phyloP scores from a whole-genome alignment of 37 sponge, comb jelly and placozoan species.

The Ianthella basta region DNA sequence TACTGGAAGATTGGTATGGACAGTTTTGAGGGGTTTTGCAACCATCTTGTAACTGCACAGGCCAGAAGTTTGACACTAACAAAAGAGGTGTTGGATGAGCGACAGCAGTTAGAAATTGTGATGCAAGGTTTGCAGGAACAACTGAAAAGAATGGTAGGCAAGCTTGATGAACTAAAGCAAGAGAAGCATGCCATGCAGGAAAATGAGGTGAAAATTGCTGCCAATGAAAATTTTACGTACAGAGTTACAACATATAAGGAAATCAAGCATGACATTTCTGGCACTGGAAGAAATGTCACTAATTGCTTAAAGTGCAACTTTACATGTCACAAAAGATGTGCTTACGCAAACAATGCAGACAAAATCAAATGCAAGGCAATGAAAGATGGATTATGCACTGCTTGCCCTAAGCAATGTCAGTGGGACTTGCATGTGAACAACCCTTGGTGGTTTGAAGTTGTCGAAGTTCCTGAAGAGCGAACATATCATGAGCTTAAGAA shows the following conservation, averaged over 20 bases:
- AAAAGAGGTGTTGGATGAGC: no score
- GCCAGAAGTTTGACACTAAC: no score
- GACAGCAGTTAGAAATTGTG: no score
- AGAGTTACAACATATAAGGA: neutral
- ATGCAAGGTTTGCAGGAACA: no score
- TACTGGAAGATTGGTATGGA: slow-evolving; percentile 30
- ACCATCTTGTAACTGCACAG: neutral
- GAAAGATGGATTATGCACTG: slow-evolving; percentile 19
- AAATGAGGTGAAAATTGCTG: neutral
- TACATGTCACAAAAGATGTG: slow-evolving; percentile 24
- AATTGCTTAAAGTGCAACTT: slow-evolving; percentile 35
- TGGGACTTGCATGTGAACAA: slow-evolving; percentile 17
- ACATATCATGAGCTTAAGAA: neutral
- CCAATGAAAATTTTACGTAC: slow-evolving; percentile 7
- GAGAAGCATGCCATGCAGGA: neutral
- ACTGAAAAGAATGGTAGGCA: no score
- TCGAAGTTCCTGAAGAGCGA: neutral
- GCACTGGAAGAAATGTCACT: slow-evolving; percentile 7
- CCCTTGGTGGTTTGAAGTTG: neutral
- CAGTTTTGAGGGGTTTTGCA: slow-evolving; percentile 9
- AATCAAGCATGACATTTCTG: neutral
- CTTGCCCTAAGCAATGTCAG: slow-evolving; percentile 6
- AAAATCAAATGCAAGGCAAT: slow-evolving; percentile 15
- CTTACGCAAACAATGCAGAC: neutral
- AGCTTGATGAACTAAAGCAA: neutral